Evolutionary conservation across 1,140 invertebrate genomes (phyloP).

Genomic region (Phortica variegata): DNA sequence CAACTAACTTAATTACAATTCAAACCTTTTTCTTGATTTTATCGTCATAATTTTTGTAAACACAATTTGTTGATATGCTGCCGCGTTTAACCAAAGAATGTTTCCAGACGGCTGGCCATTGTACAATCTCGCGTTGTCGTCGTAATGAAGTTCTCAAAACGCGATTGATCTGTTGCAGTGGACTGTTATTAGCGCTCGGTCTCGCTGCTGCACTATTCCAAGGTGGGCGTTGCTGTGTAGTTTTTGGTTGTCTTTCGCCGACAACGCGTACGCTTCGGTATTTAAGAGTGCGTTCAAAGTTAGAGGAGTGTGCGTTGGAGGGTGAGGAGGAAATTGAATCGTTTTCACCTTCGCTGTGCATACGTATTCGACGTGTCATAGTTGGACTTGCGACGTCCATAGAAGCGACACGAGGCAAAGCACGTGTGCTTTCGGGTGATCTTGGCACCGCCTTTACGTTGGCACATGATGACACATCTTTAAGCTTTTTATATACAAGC

Average conservation of each 20-base stretch:
- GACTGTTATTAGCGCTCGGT: constrained; percentile 28
- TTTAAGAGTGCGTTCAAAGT: constrained; percentile 33
- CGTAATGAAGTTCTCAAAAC: constrained; percentile 40
- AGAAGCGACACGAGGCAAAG: too few relatives aligned
- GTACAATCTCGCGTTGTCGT: constrained; percentile 40
- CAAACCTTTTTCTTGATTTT: constrained; percentile 46
- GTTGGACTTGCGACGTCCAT: too few relatives aligned
- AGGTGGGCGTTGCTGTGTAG: constrained; percentile 51
- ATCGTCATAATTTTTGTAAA: constrained; percentile 51
- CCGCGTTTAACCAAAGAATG: constrained; percentile 27
- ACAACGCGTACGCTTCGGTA: constrained; percentile 26
- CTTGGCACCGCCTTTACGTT: constrained; percentile 1
- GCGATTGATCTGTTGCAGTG: constrained; percentile 27
- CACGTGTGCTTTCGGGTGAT: background rate
- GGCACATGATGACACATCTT: background rate
- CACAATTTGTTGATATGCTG: constrained; percentile 16
- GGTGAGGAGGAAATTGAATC: constrained; percentile 7
- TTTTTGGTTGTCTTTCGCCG: constrained; percentile 30
- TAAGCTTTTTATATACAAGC: background rate
- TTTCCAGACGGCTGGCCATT: constrained; percentile 47
- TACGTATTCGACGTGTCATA: constrained; percentile 17
- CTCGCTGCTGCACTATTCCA: constrained; percentile 58
- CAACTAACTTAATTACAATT: too few relatives aligned
- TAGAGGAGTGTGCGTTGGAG: constrained; percentile 17
- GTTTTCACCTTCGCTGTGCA: constrained; percentile 23